A percentile compares a stretch with the other conserved stretches of the same genome.
Evolutionary conservation across 2,113 vertebrate species (phyloP).

Genomic region (Petaurus breviceps): DNA sequence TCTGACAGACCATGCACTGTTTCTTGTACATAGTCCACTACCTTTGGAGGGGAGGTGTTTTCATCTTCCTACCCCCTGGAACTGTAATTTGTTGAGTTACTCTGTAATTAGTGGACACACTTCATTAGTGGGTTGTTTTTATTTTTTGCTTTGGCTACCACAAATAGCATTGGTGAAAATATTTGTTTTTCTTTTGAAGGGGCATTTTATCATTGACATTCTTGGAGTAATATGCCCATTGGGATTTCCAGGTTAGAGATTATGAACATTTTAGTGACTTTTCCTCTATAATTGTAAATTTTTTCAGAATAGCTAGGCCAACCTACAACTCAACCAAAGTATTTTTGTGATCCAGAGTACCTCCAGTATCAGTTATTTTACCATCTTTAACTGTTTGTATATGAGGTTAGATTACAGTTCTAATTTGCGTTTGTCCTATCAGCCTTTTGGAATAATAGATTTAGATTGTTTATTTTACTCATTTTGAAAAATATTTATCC

Average conservation of each 20-base stretch:
- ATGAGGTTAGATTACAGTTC: not conserved
- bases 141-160: too few relatives aligned
- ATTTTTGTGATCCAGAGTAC: not conserved
- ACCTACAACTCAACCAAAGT: not conserved
- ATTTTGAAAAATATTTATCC: not conserved
- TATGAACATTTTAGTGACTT: not conserved
- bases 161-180: not conserved
- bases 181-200: not conserved
- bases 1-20: not conserved
- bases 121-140: not conserved
- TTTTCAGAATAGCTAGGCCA: not conserved
- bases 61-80: not conserved
- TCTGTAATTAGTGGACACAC: not conserved
- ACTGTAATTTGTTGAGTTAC: not conserved
- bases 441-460: not conserved
- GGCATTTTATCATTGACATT: not conserved
- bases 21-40: not conserved
- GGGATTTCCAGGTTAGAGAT: not conserved
- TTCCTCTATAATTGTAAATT: not conserved
- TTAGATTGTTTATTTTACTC: not conserved
- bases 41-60: not conserved
- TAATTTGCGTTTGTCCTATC: not conserved
- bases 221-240: not conserved
- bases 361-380: not conserved
- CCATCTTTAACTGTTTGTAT: not conserved